Percentiles rank a stretch among this genome's conserved stretches.
phyloP scores from a whole-genome alignment of 1,140 invertebrate species.

The Nylanderia fulva region DNA sequence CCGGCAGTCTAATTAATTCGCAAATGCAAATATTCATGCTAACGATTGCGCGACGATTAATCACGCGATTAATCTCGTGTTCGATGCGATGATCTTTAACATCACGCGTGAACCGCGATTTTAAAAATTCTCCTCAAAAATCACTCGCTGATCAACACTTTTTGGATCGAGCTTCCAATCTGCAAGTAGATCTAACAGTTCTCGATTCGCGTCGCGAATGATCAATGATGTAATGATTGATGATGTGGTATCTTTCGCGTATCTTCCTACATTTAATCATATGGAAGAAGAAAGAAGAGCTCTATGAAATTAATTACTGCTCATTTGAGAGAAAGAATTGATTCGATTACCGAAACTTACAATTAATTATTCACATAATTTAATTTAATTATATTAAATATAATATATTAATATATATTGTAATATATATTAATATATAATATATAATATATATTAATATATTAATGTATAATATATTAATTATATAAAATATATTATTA shows the following conservation, averaged over 20 bases:
- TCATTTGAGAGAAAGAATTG: too few species aligned
- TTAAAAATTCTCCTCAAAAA: constrained; percentile 35
- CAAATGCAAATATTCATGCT: constrained; percentile 27
- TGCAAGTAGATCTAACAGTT: neutral
- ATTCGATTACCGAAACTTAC: too few species aligned
- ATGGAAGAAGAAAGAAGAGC: neutral
- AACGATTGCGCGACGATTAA: constrained; percentile 40
- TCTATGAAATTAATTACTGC: too few species aligned
- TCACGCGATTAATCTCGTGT: constrained; percentile 37
- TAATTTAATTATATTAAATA: too few species aligned
- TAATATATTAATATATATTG: too few species aligned
- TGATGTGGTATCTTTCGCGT: neutral
- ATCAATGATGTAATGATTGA: constrained; percentile 6
- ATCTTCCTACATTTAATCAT: neutral
- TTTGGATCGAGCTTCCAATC: neutral
- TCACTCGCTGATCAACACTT: constrained; percentile 33
- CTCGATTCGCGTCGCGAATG: neutral
- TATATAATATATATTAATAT: too few species aligned
- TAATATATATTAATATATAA: too few species aligned
- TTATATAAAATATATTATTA: too few species aligned
- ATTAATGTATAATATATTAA: too few species aligned
- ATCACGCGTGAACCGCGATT: constrained; percentile 44
- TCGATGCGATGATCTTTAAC: constrained; percentile 18
- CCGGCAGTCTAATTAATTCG: constrained; percentile 22
- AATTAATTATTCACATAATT: too few species aligned